Conservation (phyloP, 2,797 vertebrate species). For the Galaxias olidus region DNA sequence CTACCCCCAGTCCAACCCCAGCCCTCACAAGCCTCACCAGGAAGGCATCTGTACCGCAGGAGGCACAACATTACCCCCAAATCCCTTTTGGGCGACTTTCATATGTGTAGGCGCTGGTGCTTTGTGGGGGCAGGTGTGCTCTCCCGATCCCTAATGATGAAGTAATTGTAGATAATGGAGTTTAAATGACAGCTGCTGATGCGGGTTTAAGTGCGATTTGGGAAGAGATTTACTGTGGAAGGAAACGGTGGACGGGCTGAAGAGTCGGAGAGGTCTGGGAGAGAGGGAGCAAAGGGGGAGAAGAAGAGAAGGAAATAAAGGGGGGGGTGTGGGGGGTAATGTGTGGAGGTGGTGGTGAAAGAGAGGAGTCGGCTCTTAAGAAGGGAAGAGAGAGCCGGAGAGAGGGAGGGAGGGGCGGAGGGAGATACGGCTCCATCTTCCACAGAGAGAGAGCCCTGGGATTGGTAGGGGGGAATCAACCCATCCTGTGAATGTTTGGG, state of each 20-base stretch:
- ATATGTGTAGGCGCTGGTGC: slow-evolving; percentile 63
- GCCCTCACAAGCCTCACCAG: slow-evolving; percentile 7
- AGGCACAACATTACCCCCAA: slow-evolving; percentile 44
- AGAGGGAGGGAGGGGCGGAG: slow-evolving; percentile 25
- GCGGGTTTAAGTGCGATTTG: slow-evolving; percentile 75
- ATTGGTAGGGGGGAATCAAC: neutral
- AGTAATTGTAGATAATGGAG: slow-evolving; percentile 81
- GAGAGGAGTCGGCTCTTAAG: no score
- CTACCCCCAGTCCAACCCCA: slow-evolving; percentile 4
- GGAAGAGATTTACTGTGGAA: slow-evolving; percentile 64
- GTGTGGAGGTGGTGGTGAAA: no score
- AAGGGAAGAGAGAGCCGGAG: slow-evolving; percentile 36
- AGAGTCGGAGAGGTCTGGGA: slow-evolving; percentile 59
- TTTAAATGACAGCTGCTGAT: slow-evolving; percentile 76
- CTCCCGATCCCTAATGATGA: slow-evolving; percentile 66
- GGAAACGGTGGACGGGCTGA: slow-evolving; percentile 47
- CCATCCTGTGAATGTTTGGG: neutral
- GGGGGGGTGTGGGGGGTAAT: slow-evolving; percentile 54
- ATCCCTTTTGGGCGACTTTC: slow-evolving; percentile 66
- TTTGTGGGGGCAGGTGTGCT: slow-evolving; percentile 69
- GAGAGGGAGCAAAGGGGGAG: slow-evolving; percentile 38
- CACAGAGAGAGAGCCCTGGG: neutral
- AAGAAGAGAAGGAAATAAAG: slow-evolving; percentile 10
- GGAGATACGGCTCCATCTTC: neutral
- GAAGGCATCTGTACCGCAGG: slow-evolving; percentile 42